A percentile compares a stretch with the other conserved stretches of the same genome.
These are phyloP conservation scores for Limosa lapponica DNA, from an alignment of 2,797 vertebrate species.

Conservation along the genomic window DNA sequence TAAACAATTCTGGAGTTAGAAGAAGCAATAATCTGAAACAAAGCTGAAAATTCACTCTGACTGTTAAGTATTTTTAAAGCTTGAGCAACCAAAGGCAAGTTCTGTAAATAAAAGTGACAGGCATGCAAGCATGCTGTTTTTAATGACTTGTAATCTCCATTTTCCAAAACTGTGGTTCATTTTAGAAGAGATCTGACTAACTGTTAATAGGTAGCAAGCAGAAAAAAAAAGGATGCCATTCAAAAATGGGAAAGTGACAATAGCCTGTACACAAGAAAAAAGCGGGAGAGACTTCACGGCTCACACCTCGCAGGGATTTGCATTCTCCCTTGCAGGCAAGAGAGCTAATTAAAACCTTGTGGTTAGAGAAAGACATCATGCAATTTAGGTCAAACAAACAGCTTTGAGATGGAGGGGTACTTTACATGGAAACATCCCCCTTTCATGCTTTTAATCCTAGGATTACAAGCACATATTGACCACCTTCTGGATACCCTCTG, in stretches of 20 bases:
- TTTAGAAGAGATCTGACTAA: not conserved
- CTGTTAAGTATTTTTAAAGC: not conserved
- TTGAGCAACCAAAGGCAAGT: not conserved
- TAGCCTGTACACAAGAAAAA: not conserved
- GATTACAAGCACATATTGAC: not conserved
- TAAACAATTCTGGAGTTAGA: not conserved
- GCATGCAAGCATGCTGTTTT: not conserved
- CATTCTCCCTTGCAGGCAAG: not conserved
- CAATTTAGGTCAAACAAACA: not conserved
- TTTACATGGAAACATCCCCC: not conserved
- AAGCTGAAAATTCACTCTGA: not conserved
- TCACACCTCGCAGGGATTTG: not conserved
- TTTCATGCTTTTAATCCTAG: not conserved
- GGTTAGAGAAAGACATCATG: not conserved
- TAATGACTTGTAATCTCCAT: not conserved
- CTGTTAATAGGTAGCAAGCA: not conserved
- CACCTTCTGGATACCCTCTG: not conserved
- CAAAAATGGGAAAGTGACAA: not conserved
- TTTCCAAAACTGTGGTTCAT: not conserved
- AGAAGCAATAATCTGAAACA: not conserved
- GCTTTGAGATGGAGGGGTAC: not conserved
- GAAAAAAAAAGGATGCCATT: not conserved
- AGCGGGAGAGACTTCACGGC: not conserved
- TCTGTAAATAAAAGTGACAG: not conserved
- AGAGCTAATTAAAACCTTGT: conserved; percentile 30